Evolutionary conservation across 2,888 invertebrate species (phyloP), one percentile per base, ranked within the genome.

Genomic region (Mythimna pallens): DNA sequence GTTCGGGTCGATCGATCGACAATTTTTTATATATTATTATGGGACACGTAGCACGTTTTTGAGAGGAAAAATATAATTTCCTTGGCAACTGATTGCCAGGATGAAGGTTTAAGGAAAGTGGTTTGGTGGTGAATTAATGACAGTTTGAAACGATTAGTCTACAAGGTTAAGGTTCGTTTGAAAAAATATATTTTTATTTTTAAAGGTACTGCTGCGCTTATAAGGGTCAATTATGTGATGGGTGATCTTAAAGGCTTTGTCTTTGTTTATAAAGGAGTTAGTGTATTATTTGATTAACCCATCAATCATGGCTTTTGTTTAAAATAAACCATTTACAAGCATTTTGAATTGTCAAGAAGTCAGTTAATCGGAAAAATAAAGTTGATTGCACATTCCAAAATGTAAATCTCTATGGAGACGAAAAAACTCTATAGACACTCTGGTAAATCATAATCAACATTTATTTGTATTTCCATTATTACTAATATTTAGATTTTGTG

Each of bases 1-100:
- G 63, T 73, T 73, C n/a, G 65, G 50, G 10, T 36, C 34, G 66
- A 61, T 66, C 52, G 47, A 62, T 69, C 50, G 64, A 59, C 65
- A 54, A 47, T 66, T 76, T 65, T 52, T 43, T 54, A 52, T 65
- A 57, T 65, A 55, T 64, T 71, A 65, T 43, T 34, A 50, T 40
- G 30, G 10, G 9, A 20, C 30, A 74, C 55, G 22, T 52, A 61
- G 22, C 20, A 20, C n/a, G 6, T 17, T 73, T 67, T 64, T 71
- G 3, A 22, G 36, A 30, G 47, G 22, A 55, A 67, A 58, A 55
- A 25, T 14, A 40, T 74, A 14, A 47, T 74, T 25, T 54, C 12
- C 17, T 34, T 58, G 12, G 59, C 12, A 12, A 36, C 17, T 50
- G 47, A 25, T 66, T 25, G 47, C 14, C 3, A 47, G 54, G 7